Evolutionary conservation across 1,140 invertebrate genomes (phyloP), one percentile per base, ranked within the genome.

Genomic region (Drosophila saltans): DNA sequence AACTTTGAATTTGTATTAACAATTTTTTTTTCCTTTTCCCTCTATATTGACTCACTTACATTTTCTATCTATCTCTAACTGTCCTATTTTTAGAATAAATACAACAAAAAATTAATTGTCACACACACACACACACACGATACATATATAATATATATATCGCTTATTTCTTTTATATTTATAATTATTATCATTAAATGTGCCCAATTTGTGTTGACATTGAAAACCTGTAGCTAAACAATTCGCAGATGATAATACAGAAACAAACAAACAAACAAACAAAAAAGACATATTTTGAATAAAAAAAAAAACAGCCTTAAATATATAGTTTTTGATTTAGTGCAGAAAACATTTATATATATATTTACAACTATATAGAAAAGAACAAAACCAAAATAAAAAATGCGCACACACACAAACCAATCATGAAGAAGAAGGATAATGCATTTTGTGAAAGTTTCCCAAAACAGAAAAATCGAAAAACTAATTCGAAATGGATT

Each of bases 61-160:
- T 66, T 80, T 72, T 75, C 71, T 81, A 79, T 45, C 16, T 48
- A 48, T 2, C 16, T 24, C 45, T 48, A 48, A 24, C 45, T 48
- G 0, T 24, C 45, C 21, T 48, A 7, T 26, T 48, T 48, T 48
- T 21, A 48, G 21, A 88, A 77, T 72, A 73, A 86, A 86, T 86
- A 86, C 83, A 86, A 86, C 84, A 89, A 86, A 86, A 88, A 86
- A 83, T 72, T 86, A 86, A 88, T 88, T 86, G 83, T 86, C 39
- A 45, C 59, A 33, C 10, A 26, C 36, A 26, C 45, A 24, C 21
- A 52, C 16, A 52, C 16, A 45, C 16, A 45, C 33, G 6, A 6
- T 3, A 43, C 16, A 5, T 48, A 48, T 48, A 48, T 16, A 43
- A 52, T 10, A 52, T 26, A 9, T 26, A 52, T 21, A n/a, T 52